Conservation (phyloP, 2,797 vertebrate genomes). For the Argyrosomus regius region DNA sequence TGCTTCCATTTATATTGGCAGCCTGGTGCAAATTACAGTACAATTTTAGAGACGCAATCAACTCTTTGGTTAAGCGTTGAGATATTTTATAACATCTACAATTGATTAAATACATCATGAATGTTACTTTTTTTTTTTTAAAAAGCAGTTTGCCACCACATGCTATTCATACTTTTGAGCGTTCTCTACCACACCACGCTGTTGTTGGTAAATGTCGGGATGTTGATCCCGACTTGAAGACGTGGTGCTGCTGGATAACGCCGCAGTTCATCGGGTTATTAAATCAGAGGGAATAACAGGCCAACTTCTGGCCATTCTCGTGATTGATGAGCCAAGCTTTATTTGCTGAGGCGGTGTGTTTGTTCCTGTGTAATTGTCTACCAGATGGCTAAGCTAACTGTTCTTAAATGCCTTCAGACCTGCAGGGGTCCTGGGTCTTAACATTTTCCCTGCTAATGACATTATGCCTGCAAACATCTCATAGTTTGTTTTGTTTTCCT, state of each 20-base stretch:
- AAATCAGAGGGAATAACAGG: constrained; percentile 85
- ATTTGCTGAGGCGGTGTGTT: constrained; percentile 90
- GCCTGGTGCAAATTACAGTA: constrained; percentile 35
- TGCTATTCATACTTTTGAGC: constrained; percentile 23
- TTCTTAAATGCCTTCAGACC: constrained; percentile 88
- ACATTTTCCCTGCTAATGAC: constrained; percentile 80
- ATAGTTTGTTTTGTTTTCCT: constrained; percentile 30
- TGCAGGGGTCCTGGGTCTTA: constrained; percentile 81
- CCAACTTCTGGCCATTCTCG: constrained; percentile 85
- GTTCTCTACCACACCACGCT: constrained; percentile 3
- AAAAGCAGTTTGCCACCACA: background rate
- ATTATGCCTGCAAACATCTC: constrained; percentile 75
- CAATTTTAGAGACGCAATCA: constrained; percentile 40
- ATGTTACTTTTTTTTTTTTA: constrained; percentile 4
- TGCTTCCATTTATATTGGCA: constrained; percentile 35
- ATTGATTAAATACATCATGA: constrained; percentile 5
- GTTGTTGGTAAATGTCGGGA: constrained; percentile 37
- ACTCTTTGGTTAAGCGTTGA: constrained; percentile 2
- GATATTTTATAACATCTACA: constrained; percentile 12
- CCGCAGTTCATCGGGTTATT: constrained; percentile 85
- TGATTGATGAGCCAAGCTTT: constrained; percentile 90
- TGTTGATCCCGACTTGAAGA: constrained; percentile 47
- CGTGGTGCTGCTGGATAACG: constrained; percentile 49
- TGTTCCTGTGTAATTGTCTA: constrained; percentile 90
- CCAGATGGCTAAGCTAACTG: constrained; percentile 91